Conservation (phyloP, 2,113 vertebrate genomes). For the Serranochromis macrocephalus region DNA sequence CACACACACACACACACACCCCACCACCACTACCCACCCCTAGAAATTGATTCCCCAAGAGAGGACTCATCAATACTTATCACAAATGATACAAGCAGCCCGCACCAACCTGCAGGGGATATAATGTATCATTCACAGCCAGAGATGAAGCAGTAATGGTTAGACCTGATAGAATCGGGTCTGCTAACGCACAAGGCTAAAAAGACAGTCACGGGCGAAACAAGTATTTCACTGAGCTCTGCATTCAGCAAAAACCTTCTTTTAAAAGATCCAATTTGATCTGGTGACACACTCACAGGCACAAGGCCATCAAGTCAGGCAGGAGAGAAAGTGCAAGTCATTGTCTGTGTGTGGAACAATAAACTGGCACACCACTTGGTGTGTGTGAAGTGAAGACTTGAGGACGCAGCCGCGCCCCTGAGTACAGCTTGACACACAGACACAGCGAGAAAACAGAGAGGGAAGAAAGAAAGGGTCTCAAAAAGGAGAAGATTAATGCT, state of each 20-base stretch:
- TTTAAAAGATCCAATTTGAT: constrained; percentile 53
- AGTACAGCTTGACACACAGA: constrained; percentile 32
- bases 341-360: constrained; percentile 54
- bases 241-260: constrained; percentile 22
- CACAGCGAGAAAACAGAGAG: background rate
- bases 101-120: constrained; percentile 15
- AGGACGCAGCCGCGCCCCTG: constrained; percentile 57
- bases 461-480: background rate
- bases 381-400: constrained; percentile 58
- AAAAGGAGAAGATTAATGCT: constrained; percentile 22
- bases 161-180: constrained; percentile 27
- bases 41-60: constrained; percentile 55
- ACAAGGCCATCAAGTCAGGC: constrained; percentile 40
- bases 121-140: constrained; percentile 44
- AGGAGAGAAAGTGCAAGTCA: constrained; percentile 67
- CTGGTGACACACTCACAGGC: constrained; percentile 40
- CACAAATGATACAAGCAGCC: constrained; percentile 47
- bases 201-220: background rate
- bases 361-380: constrained; percentile 56
- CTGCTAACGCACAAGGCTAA: constrained; percentile 7
- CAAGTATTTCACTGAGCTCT: constrained; percentile 15
- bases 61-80: constrained; percentile 60
- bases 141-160: constrained; percentile 22
- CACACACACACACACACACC: background rate
- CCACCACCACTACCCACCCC: background rate